Conservation (phyloP, 2,888 invertebrate species). For the Pristionchus entomophagus region DNA sequence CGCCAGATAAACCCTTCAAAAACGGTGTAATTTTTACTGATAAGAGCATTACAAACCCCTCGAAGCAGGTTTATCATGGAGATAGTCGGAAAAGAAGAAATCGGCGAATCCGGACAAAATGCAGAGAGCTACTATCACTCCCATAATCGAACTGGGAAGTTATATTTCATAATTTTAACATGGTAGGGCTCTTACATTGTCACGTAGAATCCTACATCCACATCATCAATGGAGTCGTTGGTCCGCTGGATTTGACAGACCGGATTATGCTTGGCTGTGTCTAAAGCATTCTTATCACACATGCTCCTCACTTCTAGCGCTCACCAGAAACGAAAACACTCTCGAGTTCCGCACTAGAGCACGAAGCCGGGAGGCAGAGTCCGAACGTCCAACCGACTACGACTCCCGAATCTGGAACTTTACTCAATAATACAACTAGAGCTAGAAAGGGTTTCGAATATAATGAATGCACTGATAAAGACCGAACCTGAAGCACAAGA, state of each 20-base stretch:
- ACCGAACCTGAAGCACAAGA: not conserved
- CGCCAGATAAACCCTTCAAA: slow-evolving; percentile 3
- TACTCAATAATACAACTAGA: too few relatives aligned
- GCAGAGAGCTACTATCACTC: not conserved
- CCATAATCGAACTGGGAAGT: too few relatives aligned
- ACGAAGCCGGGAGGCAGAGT: not conserved
- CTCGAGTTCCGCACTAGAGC: not conserved
- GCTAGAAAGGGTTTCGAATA: too few relatives aligned
- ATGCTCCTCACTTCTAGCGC: too few relatives aligned
- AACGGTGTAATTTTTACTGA: not conserved
- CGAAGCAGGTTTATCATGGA: not conserved
- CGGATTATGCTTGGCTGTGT: not conserved
- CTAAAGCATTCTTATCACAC: not conserved
- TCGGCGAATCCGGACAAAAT: not conserved
- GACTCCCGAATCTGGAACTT: not conserved
- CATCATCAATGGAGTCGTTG: not conserved
- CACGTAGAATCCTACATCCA: slow-evolving; percentile 12
- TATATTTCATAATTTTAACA: not conserved
- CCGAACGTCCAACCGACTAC: not conserved
- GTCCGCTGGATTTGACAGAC: not conserved
- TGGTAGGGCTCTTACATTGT: not conserved
- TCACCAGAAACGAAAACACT: not conserved
- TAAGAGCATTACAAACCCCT: slow-evolving; percentile 22
- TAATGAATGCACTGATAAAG: not conserved
- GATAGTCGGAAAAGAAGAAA: not conserved